These are phyloP conservation scores for Troides helena DNA, from an alignment of 2,888 invertebrate genomes.

Conservation along the genomic window DNA sequence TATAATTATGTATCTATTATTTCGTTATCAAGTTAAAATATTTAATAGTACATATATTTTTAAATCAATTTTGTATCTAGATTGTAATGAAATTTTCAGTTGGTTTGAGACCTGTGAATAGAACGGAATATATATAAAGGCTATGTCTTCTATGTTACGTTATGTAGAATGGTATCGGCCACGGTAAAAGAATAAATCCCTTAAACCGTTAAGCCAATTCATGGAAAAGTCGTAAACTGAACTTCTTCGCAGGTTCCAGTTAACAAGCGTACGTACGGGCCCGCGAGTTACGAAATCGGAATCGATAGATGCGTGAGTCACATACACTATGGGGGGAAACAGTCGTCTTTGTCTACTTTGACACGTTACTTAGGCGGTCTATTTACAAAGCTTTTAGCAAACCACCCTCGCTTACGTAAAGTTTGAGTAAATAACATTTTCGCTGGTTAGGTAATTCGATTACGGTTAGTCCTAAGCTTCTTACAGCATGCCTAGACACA, in stretches of 20 bases:
- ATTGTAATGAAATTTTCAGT: too few species aligned
- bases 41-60: too few species aligned
- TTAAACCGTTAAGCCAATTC: conserved; percentile 6
- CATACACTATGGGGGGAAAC: conserved; percentile 50
- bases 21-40: too few species aligned
- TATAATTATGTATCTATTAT: too few species aligned
- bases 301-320: conserved; percentile 52
- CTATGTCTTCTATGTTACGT: too few species aligned
- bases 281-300: conserved; percentile 37
- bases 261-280: conserved; percentile 21
- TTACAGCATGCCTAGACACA: conserved; percentile 1
- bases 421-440: conserved; percentile 59
- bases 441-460: conserved; percentile 28
- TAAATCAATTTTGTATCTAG: too few species aligned
- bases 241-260: conserved; percentile 28
- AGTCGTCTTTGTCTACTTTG: conserved; percentile 70
- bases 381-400: conserved; percentile 77
- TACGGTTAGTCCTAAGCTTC: conserved; percentile 14
- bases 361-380: conserved; percentile 70
- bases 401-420: conserved; percentile 58
- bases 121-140: too few species aligned
- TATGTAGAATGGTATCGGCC: not conserved
- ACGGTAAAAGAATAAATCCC: conserved; percentile 10
- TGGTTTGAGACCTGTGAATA: too few species aligned
- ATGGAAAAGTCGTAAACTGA: conserved; percentile 21